Conservation (phyloP, 2,888 invertebrate genomes). For the Lepidochrysops patricia region DNA sequence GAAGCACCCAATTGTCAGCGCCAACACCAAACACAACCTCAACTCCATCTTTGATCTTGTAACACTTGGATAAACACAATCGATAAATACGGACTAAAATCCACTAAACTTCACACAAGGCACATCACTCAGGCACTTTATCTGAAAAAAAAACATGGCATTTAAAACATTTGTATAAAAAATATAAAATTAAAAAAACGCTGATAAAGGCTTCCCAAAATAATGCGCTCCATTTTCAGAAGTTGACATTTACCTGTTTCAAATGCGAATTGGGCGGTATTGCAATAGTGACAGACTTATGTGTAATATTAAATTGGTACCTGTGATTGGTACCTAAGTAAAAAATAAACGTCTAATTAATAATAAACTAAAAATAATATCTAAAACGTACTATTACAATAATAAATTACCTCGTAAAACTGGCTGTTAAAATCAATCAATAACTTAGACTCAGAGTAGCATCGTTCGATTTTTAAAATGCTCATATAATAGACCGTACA, state of each 20-base stretch:
- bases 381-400: background rate
- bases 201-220: too few species aligned
- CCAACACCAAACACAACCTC: constrained; percentile 41
- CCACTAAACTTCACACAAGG: constrained; percentile 44
- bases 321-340: background rate
- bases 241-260: background rate
- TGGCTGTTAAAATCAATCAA: background rate
- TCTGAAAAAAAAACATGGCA: constrained; percentile 37
- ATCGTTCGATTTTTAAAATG: constrained; percentile 1
- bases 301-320: too few species aligned
- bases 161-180: background rate
- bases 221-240: background rate
- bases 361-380: background rate
- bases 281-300: too few species aligned
- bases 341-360: background rate
- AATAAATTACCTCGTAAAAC: background rate
- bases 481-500: background rate
- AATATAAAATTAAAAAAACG: background rate
- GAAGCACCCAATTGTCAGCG: constrained; percentile 38
- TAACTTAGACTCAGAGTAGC: background rate
- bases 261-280: background rate
- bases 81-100: constrained; percentile 3
- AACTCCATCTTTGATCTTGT: constrained; percentile 42
- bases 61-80: constrained; percentile 31
- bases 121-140: constrained; percentile 60